Evolutionary conservation across 92 coral and sea anemone species (phyloP).

Genomic region (Porites cylindrica): DNA sequence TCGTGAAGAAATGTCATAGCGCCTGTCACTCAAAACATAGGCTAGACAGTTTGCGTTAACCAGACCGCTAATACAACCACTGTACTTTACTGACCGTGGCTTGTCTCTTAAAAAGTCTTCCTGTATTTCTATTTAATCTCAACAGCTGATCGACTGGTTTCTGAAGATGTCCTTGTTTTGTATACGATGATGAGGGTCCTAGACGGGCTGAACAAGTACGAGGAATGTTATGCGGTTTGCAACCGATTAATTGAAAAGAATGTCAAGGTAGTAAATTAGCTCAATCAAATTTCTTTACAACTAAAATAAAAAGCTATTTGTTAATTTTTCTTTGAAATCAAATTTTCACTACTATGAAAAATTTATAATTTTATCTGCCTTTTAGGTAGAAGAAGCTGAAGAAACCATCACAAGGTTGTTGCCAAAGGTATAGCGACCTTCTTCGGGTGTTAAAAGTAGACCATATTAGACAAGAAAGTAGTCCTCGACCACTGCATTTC

Average conservation of each 20-base stretch:
- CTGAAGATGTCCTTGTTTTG: neutral
- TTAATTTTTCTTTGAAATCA: neutral
- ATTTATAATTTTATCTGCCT: neutral
- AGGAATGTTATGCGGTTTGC: constrained; percentile 20
- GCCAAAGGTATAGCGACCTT: neutral
- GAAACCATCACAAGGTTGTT: neutral
- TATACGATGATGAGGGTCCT: neutral
- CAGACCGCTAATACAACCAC: too few species aligned
- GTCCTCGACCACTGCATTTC: too few species aligned
- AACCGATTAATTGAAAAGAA: neutral
- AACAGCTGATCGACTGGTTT: constrained; percentile 11
- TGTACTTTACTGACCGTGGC: too few species aligned
- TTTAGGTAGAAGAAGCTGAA: neutral
- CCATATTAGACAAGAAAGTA: too few species aligned
- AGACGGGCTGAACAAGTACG: neutral
- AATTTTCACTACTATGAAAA: neutral
- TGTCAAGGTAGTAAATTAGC: neutral
- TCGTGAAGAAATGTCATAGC: too few species aligned
- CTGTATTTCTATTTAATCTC: too few species aligned
- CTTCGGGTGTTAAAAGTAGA: too few species aligned
- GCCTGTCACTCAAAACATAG: too few species aligned
- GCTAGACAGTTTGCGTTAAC: too few species aligned
- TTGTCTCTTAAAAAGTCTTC: too few species aligned
- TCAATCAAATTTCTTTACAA: neutral
- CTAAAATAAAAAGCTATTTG: too few species aligned